A percentile compares a stretch with the other conserved stretches of the same genome.
Conservation (phyloP, 2,113 vertebrate genomes). For the Pluvialis apricaria region DNA sequence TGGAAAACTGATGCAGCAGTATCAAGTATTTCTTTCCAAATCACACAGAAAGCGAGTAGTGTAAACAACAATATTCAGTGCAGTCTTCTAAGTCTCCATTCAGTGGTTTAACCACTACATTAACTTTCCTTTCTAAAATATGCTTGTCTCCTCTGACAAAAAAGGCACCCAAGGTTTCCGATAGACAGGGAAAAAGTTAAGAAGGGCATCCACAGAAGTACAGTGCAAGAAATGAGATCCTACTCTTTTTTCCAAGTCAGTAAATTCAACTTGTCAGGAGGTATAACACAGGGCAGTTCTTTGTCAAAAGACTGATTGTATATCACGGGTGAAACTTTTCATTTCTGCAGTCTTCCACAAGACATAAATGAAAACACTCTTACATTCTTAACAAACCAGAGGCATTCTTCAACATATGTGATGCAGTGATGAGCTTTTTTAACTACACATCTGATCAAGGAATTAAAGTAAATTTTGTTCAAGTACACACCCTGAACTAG, state of each 20-base stretch:
- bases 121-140: neutral
- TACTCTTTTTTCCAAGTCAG: neutral
- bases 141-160: neutral
- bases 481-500: neutral
- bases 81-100: neutral
- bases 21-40: neutral
- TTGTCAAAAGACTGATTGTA: neutral
- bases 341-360: neutral
- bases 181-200: neutral
- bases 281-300: neutral
- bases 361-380: neutral
- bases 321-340: neutral
- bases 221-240: accelerated
- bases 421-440: neutral
- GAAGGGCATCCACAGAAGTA: neutral
- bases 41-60: neutral
- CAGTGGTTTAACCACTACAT: neutral
- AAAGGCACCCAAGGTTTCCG: neutral
- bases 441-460: neutral
- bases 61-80: neutral
- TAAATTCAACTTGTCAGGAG: neutral
- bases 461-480: neutral
- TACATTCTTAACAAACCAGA: neutral
- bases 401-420: neutral
- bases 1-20: neutral